Evolutionary conservation across 1,140 invertebrate genomes (phyloP).

Genomic region (Calosoma granatense): DNA sequence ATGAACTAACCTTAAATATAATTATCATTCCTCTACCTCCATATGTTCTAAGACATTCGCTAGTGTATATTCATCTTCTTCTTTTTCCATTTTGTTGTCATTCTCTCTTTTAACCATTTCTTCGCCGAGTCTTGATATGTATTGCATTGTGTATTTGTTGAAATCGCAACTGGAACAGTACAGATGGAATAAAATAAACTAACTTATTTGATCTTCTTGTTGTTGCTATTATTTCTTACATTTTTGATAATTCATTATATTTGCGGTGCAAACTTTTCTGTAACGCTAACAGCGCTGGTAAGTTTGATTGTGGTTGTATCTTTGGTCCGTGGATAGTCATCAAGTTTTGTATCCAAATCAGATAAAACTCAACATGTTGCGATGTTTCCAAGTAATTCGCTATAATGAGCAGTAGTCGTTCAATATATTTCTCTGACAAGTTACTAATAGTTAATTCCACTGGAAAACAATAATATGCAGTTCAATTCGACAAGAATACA

Average conservation of each 20-base stretch:
- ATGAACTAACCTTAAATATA: too few species aligned
- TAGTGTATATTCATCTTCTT: conserved; percentile 14
- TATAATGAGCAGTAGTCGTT: conserved; percentile 60
- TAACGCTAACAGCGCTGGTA: conserved; percentile 56
- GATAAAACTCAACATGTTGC: conserved; percentile 79
- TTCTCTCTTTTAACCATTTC: conserved; percentile 32
- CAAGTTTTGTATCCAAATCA: conserved; percentile 59
- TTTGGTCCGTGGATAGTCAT: conserved; percentile 31
- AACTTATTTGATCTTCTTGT: not conserved
- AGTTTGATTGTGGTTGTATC: conserved; percentile 42
- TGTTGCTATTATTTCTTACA: conserved; percentile 49
- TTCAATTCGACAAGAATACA: not conserved
- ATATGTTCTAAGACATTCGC: conserved; percentile 20
- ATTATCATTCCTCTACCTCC: not conserved
- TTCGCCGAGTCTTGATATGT: conserved; percentile 46
- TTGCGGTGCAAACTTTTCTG: conserved; percentile 75
- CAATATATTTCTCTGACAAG: conserved; percentile 64
- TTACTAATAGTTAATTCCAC: conserved; percentile 62
- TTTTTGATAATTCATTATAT: conserved; percentile 71
- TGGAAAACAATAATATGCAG: conserved; percentile 40
- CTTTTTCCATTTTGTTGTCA: conserved; percentile 1
- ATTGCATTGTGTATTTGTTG: conserved; percentile 65
- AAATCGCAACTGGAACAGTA: conserved; percentile 59
- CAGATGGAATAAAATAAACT: conserved; percentile 7
- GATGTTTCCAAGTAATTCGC: conserved; percentile 61